Conservation (phyloP, 2,797 vertebrate species). For the Sebastes minor region DNA sequence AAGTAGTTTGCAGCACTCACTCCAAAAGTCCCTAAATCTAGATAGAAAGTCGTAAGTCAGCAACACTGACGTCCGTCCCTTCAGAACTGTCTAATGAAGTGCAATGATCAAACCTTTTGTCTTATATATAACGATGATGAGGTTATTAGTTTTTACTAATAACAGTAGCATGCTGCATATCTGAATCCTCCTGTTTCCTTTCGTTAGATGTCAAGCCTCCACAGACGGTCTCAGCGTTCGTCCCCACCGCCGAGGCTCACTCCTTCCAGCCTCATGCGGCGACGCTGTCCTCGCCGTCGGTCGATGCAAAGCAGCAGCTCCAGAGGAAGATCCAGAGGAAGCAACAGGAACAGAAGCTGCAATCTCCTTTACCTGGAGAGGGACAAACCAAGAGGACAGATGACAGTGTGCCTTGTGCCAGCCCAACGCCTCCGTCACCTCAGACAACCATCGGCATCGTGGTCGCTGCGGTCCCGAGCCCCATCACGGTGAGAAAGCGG, state of each 20-base stretch:
- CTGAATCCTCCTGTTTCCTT: neutral
- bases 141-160: neutral
- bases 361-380: constrained; percentile 91
- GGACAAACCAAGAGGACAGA: constrained; percentile 85
- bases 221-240: constrained; percentile 89
- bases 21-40: no score
- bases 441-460: constrained; percentile 95
- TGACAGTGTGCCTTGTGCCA: constrained; percentile 82
- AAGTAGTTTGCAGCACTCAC: no score
- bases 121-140: neutral
- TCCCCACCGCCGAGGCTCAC: constrained; percentile 91
- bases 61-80: no score
- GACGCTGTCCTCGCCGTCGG: constrained; percentile 88
- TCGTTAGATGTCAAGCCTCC: constrained; percentile 88
- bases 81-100: neutral
- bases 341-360: constrained; percentile 97
- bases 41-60: no score
- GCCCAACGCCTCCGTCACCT: constrained; percentile 90
- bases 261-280: constrained; percentile 93
- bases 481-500: constrained; percentile 88
- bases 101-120: neutral
- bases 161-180: neutral
- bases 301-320: constrained; percentile 98
- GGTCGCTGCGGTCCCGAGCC: constrained; percentile 92
- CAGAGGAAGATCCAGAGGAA: constrained; percentile 99